phyloP scores from a whole-genome alignment of 2,113 vertebrate genomes.

The Microcebus ravelobensis region DNA sequence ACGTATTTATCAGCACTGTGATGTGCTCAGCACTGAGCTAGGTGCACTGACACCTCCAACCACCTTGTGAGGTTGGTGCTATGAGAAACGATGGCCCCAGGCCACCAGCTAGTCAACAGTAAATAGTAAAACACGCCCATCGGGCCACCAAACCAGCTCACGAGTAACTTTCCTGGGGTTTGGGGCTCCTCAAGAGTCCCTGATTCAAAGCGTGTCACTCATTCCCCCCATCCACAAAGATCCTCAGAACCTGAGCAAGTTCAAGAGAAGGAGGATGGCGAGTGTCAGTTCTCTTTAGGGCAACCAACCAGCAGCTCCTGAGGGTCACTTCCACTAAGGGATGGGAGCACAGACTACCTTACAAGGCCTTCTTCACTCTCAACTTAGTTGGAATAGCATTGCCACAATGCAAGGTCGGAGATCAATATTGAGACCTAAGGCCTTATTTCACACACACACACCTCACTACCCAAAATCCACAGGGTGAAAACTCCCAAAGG shows the following conservation, averaged over 20 bases:
- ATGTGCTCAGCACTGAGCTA: neutral
- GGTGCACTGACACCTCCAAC: neutral
- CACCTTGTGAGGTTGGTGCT: neutral
- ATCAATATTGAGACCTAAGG: neutral
- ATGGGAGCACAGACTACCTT: neutral
- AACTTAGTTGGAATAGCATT: neutral
- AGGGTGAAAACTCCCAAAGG: neutral
- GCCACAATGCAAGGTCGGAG: neutral
- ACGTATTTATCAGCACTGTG: neutral
- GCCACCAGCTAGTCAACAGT: neutral
- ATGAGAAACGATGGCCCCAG: neutral
- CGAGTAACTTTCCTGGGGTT: neutral
- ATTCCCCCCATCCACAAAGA: neutral
- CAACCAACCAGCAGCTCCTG: neutral
- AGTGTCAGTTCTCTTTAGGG: neutral
- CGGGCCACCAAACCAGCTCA: neutral
- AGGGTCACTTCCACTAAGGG: neutral
- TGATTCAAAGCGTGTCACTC: neutral
- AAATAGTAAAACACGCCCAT: neutral
- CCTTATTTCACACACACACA: neutral
- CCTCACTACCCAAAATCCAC: neutral
- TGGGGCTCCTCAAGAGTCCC: neutral
- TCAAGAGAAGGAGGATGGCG: neutral
- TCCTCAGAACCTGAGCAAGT: neutral
- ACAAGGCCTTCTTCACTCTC: neutral